Evolutionary conservation across 1,140 invertebrate genomes (phyloP).

Genomic region (Proctacanthus coquilletti): DNA sequence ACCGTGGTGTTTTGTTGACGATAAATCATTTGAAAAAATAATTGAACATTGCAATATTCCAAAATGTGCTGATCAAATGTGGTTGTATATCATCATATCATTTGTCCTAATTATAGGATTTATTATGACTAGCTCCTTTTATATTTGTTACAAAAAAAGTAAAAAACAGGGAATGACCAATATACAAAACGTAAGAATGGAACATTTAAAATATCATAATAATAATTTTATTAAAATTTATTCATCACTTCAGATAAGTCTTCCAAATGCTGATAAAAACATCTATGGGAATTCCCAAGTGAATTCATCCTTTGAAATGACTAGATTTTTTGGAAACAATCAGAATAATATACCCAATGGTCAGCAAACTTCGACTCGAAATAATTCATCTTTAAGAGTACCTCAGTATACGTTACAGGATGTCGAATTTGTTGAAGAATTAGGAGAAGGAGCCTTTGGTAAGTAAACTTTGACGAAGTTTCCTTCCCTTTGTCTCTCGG

Average conservation of each 20-base stretch:
- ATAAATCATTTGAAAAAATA: conserved; percentile 39
- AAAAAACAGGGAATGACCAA: conserved; percentile 39
- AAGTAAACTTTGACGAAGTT: conserved; percentile 24
- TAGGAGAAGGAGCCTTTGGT: conserved; percentile 94
- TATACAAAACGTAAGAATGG: conserved; percentile 39
- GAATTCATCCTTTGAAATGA: conserved; percentile 62
- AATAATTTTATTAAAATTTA: conserved; percentile 4
- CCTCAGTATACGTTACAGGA: conserved; percentile 59
- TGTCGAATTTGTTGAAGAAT: conserved; percentile 80
- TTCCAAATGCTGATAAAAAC: conserved; percentile 57
- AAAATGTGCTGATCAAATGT: conserved; percentile 56
- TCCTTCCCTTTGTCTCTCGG: neutral
- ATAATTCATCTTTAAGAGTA: conserved; percentile 41
- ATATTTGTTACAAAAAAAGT: conserved; percentile 36
- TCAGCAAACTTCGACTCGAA: conserved; percentile 25
- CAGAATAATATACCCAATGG: conserved; percentile 4
- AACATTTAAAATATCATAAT: conserved; percentile 1
- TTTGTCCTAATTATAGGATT: conserved; percentile 28
- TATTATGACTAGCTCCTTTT: conserved; percentile 26
- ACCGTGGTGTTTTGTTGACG: conserved; percentile 86
- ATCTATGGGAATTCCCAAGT: conserved; percentile 53
- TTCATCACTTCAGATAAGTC: conserved; percentile 34
- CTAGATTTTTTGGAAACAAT: conserved; percentile 17
- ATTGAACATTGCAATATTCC: conserved; percentile 67
- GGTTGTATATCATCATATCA: conserved; percentile 39